Base-by-base conservation (phyloP, 2,888 invertebrate genomes). In the Drosophila ustulata region DNA sequence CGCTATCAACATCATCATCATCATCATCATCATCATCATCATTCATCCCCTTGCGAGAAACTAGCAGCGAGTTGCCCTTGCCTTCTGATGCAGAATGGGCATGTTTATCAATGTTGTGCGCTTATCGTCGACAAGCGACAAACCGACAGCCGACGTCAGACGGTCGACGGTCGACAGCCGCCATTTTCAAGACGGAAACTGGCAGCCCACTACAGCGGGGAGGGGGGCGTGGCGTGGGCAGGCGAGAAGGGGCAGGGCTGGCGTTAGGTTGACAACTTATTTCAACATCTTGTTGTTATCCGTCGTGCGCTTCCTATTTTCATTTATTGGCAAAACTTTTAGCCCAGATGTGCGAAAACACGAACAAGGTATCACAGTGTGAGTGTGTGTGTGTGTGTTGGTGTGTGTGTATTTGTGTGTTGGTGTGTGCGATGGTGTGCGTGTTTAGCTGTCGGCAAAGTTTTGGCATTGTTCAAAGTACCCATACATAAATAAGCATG, bases 271-370 rank as follows among this genome's bases (percentile, higher is more conserved):
- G 89, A 84, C 82, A 84, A 88, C 84, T 89, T 84, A 83, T 82
- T 89, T 84, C 88, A 89, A 74, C 86, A 81, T 89, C 82, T 84
- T 74, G 75, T 78, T 76, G 69, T 82, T 82, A 74, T 47, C 69
- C 84, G 67, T 77, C 70, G 67, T 79, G 61, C 49, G 72, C 72
- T 82, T 89, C 74, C 80, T 80, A 82, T 82, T 82, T 82, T 89
- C 82, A 85, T 85, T 88, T 89, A 89, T 85, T 89, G 80, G 69
- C 71, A 88, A 89, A 85, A 89, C 75, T 89, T 89, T 79, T 70
- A 57, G 67, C 75, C 59, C 80, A 88, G 73, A 70, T 87, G 89
- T 71, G 72, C 71, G 62, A 67, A 68, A 75, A 62, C 61, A 78
- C 73, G 63, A 53, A 64, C 51, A 67, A 65, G 65, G 65, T 73